Evolutionary conservation across 2,797 vertebrate species (phyloP), one percentile per base, ranked within the genome.

Genomic region (Xenentodon cancila): DNA sequence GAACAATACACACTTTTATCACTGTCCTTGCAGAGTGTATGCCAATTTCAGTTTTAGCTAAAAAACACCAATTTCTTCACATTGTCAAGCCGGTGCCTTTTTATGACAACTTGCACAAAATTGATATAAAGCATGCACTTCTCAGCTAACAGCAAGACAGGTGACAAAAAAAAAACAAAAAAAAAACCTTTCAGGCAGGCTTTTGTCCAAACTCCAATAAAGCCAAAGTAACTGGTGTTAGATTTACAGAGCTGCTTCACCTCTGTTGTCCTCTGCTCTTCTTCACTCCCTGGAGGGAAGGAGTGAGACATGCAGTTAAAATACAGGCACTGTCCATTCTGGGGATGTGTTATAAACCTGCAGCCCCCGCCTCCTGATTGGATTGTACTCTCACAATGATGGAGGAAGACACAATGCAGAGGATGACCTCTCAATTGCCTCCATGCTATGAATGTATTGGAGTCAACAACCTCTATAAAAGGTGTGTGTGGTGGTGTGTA

Each of bases 201-300:
- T 71, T 77, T 73, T 73, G 66, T 80, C 66, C 73, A 62, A 30
- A 76, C 56, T 71, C 56, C 71, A 78, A 72, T 85, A 77, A 80
- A 86, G 55, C 70, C 60, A 43, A 54, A 73, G 74, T 79, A 75
- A 80, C 73, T 65, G 59, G 68, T 78, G 77, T 63, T 75, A 64
- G 76, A 81, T 84, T 80, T 77, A 79, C 80, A 77, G 75, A 76
- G 59, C 69, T 42, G 20, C 34, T 66, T 67, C 4, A 17, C 52
- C 72, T 62, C 63, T 30, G 22, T 49, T 58, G 47, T 64, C 75
- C 80, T 68, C 54, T 75, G 76, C 76, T 75, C 49, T 20, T 68
- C 73, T 77, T 80, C 25, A 58, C 72, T 67, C 56, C 47, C 52
- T 46, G 46, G 64, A 71, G 49, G 15, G 42, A 16, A 75, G 56